Evolutionary conservation across 2,113 vertebrate genomes (phyloP).

Genomic region (Lucifuga dentata): DNA sequence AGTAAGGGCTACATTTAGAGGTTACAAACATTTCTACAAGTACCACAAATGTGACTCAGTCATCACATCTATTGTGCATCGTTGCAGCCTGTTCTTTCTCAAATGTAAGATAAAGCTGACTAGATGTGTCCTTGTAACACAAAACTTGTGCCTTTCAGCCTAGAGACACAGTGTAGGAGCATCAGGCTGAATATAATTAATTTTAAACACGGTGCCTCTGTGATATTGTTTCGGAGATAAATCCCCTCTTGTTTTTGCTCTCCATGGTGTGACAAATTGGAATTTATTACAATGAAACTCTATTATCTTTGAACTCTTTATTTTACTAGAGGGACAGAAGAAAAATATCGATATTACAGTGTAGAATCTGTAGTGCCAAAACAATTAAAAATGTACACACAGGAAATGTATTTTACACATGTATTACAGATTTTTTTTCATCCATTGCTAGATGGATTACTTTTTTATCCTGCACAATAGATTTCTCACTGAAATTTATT

Average conservation of each 20-base stretch:
- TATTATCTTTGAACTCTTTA: constrained; percentile 1
- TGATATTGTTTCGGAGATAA: too few species aligned
- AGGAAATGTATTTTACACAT: neutral
- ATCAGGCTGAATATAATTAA: neutral
- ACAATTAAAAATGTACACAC: constrained; percentile 1
- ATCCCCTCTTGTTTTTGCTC: neutral
- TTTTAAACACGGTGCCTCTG: too few species aligned
- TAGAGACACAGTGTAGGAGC: constrained; percentile 9
- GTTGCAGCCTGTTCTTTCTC: constrained; percentile 1
- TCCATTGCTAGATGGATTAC: constrained; percentile 36
- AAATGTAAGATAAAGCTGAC: constrained; percentile 25
- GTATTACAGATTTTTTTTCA: constrained; percentile 22
- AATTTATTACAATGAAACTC: neutral
- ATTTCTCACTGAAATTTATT: constrained; percentile 53
- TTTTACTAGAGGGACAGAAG: constrained; percentile 15
- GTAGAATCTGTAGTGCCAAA: neutral
- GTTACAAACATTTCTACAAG: too few species aligned
- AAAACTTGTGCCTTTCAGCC: constrained; percentile 39
- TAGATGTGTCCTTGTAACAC: constrained; percentile 48
- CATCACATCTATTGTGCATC: neutral
- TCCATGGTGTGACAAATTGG: neutral
- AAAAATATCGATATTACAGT: neutral
- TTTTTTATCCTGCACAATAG: constrained; percentile 56
- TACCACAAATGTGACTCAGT: neutral
- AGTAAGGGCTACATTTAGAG: constrained; percentile 67